Evolutionary conservation across 2,113 vertebrate genomes (phyloP), one percentile per base, ranked within the genome.

Genomic region (Origma solitaria): DNA sequence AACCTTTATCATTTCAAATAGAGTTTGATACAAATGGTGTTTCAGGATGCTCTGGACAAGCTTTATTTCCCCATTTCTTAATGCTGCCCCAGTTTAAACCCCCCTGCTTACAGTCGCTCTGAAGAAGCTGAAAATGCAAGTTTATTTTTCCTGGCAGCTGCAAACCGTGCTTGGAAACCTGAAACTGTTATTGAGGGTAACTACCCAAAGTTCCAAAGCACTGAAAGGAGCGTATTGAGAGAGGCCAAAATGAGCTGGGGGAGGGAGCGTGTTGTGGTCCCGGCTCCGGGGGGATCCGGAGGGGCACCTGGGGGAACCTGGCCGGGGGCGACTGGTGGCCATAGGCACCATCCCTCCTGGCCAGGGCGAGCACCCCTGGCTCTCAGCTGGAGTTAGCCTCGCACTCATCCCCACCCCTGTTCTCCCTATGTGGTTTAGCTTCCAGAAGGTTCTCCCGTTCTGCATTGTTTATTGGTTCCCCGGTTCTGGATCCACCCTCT

Each of bases 101-200:
- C 95, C 69, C 93, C 80, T 94, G 77, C 70, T 88, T 95, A 94
- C 94, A 92, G 91, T 93, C 97, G 90, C 97, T 97, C 88, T 88
- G 93, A 97, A 97, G 71, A 93, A 97, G 90, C 88, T n/a, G 92
- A 97, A 98, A 98, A 98, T 51, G 88, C 94, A 94, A 93, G 95
- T 97, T 97, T 98, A 94, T 98, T 98, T 97, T 98, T 97, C 96
- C 97, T 98, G 98, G 98, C 97, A 98, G 96, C 97, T 95, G 97
- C 97, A 97, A 91, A 57, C 73, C 94, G 97, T 98, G 97, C 98
- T 98, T 97, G 96, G 98, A 98, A 98, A 98, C 97, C 97, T 90
- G 97, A 98, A 97, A 97, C 97, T 97, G 97, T 97, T 97, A 92
- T 96, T 97, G 85, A 89, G 97, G 97, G 97, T 90, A 96, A 97